Evolutionary conservation across 2,797 vertebrate species (phyloP), one percentile per base, ranked within the genome.

Genomic region (Otus scops): DNA sequence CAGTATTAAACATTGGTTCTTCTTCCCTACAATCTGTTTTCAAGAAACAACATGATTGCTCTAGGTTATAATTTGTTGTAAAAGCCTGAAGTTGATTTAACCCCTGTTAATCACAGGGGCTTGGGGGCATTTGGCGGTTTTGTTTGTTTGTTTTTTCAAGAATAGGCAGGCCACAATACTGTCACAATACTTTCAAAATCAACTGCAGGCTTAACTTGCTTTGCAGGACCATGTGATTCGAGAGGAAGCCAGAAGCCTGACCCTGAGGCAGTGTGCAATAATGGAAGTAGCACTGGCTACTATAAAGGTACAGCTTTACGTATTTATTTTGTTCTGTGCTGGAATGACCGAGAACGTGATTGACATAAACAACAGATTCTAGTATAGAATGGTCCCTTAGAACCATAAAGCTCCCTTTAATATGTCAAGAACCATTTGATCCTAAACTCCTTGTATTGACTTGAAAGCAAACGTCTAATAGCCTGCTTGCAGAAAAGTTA

Each of bases 211-310:
- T 16, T 41, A 9, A 67, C 39, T 53, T 95, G 22, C 95, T 89
- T 97, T 97, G n/a, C 95, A 99, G 99, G 99, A 99, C 45, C 99
- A 99, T 22, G 98, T 99, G 69, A 99, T 98, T 84, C 98, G 99
- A 88, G 99, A 99, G 91, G 99, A 99, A 93, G 98, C 99, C 95
- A 98, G 98, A 79, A 99, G 99, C 97, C 98, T 99, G 97, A 99
- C 98, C 4, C 98, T 98, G 83, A 97, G 99, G 91, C 99, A 99
- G 92, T 99, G 99, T 89, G 98, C 99, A 17, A 94, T 99, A 92
- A 99, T 99, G 99, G 99, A 99, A 70, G 98, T 99, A 50, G 99
- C 99, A 74, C 98, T 99, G 85, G 99, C 99, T 67, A 99, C 99
- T 83, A 99, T 99, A 97, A 99, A 99, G 99, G 99, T 99, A 97